phyloP scores from a whole-genome alignment of 2,888 invertebrate genomes.

The Rhagonycha fulva region DNA sequence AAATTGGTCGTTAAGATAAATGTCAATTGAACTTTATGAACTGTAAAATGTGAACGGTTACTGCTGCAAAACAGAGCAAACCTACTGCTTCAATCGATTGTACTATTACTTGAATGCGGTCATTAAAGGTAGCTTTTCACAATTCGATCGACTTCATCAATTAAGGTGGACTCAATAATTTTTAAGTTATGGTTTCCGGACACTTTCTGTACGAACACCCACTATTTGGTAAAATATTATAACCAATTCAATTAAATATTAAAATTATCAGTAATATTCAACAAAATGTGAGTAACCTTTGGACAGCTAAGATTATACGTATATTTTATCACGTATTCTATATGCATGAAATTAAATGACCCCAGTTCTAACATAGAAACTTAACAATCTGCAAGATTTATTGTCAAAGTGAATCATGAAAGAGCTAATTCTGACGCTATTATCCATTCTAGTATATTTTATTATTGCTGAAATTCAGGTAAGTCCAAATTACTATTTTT shows the following conservation, averaged over 20 bases:
- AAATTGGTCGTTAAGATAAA: background rate
- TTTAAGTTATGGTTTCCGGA: background rate
- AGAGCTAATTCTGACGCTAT: background rate
- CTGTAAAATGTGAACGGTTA: background rate
- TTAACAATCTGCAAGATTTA: conserved; percentile 9
- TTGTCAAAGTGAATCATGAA: conserved; percentile 17
- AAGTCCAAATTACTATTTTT: background rate
- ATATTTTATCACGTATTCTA: background rate
- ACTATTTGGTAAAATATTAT: background rate
- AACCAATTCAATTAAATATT: background rate
- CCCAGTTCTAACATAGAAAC: conserved; percentile 14
- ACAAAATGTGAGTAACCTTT: background rate
- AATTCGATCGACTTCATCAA: background rate
- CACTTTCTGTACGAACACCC: background rate
- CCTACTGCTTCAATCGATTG: background rate
- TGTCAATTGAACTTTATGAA: background rate
- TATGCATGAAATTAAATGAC: conserved; percentile 4
- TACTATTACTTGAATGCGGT: background rate
- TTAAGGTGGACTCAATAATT: background rate
- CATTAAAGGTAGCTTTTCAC: background rate
- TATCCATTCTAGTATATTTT: background rate
- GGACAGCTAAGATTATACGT: background rate
- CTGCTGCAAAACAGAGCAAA: background rate
- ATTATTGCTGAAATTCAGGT: background rate
- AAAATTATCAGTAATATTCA: background rate